Evolutionary conservation across 1,140 invertebrate genomes (phyloP).

Genomic region (Neomicropteryx cornuta): DNA sequence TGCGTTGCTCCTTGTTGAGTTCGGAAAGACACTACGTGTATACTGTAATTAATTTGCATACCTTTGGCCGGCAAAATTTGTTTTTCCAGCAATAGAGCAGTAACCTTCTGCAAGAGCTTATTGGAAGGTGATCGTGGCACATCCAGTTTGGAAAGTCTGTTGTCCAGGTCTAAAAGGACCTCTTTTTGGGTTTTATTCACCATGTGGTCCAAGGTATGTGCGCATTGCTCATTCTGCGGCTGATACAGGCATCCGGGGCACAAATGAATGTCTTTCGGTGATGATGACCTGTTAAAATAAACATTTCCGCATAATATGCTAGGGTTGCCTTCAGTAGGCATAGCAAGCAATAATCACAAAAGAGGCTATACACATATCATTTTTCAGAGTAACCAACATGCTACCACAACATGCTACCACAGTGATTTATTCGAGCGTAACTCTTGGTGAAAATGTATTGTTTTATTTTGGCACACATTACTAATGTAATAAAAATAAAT

Average conservation of each 20-base stretch:
- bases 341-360: no score
- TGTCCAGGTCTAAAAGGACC: constrained; percentile 43
- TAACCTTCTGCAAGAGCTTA: constrained; percentile 34
- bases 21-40: neutral
- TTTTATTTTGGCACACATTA: no score
- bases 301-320: no score
- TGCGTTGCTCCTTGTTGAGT: no score
- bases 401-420: no score
- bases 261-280: constrained; percentile 28
- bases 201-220: constrained; percentile 39
- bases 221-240: constrained; percentile 26
- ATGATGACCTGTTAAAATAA: constrained; percentile 7
- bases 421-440: no score
- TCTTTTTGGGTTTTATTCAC: constrained; percentile 48
- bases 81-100: constrained; percentile 46
- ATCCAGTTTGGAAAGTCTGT: constrained; percentile 41
- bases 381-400: no score
- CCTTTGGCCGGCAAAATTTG: constrained; percentile 33
- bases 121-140: constrained; percentile 29
- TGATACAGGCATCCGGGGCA: constrained; percentile 36
- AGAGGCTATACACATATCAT: no score
- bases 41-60: constrained; percentile 15
- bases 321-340: no score
- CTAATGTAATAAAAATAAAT: no score
- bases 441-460: no score